Evolutionary conservation across 2,888 invertebrate species (phyloP), one percentile per base, ranked within the genome.

Genomic region (Drosophila affinis): DNA sequence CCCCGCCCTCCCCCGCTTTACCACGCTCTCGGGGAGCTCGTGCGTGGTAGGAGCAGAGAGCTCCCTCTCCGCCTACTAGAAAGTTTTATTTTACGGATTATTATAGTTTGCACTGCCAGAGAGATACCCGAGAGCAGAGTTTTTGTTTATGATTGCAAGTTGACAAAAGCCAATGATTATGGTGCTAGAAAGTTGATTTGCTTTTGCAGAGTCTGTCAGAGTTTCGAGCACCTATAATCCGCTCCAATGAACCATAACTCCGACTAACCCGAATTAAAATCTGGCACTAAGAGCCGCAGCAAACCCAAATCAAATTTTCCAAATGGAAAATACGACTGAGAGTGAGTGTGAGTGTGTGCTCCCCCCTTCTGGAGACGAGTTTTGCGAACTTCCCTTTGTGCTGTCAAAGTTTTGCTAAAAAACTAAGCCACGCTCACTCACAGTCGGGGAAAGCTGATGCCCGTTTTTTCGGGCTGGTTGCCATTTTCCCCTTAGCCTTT

Each of bases 21-120:
- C 29, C 39, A 14, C 39, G 12, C 64, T 32, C 49, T 57, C 29
- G 68, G 67, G 55, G 47, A 32, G 24, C n/a, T 5, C 18, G 12
- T 49, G 69, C 18, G 21, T 29, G 72, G 70, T n/a, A n/a, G n/a
- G n/a, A n/a, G n/a, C n/a, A n/a, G n/a, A 72, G 61, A 82, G 60
- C 12, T 12, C 34, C 55, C 14, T 6, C 39, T 39, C 77, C 74
- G 79, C 79, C 75, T 80, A 80, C 72, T 77, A 82, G 88, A 85
- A 86, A 76, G 71, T 79, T 82, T 72, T 77, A 72, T 78, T 79
- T 73, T 65, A 52, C 29, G 68, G 53, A 53, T 69, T 69, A 67
- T 49, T 64, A 34, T 57, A 49, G 65, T 55, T 39, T 64, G 17
- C 21, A 10, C 9, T 21, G 54, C 5, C 27, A 34, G 17, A 17